Base-by-base conservation (phyloP, 2,797 vertebrate genomes). In the Okamejei kenojei region DNA sequence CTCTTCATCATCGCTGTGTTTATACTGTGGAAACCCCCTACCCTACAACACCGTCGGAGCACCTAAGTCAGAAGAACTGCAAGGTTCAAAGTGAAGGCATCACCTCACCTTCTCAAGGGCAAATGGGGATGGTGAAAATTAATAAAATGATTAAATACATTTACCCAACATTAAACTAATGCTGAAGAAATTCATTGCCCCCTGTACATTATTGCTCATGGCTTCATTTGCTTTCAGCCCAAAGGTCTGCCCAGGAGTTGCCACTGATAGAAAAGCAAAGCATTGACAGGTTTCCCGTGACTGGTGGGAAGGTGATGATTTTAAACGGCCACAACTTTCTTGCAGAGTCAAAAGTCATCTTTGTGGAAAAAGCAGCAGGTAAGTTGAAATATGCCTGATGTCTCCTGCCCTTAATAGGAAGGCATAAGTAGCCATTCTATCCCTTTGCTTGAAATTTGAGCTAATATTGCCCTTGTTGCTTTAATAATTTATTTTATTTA, bases 301-400 rank as follows among this genome's bases (percentile, higher is more conserved):
- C 95, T 9, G 99, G 99, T 6, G 98, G 99, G 74, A 98, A 98
- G 95, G 98, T 97, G 96, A 98, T 99, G 97, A 94, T 98, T 38
- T 96, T 99, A 93, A 97, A 97, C 0, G 99, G 99, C 94, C 98
- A 99, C 95, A 99, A 99, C 96, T 99, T 99, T 95, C 97, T 98
- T 95, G 97, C 97, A 80, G 98, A 99, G 95, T 99, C 98, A 95
- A 99, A 99, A 95, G 99, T 99, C 95, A 96, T 99, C 96, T 99
- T 99, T 80, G 97, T 99, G 97, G 99, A 99, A 95, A 99, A 99
- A 96, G 98, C 98, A 4, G 98, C 99, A 98, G 99, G 99, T 99
- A 97, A 94, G 82, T 82, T 58, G 82, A 63, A 80, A 26, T 26
- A 78, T 68, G 32, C 17, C n/a, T 74, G 35, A 32, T 15, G 38